phyloP scores from a whole-genome alignment of 2,888 invertebrate genomes.

The Sesia bembeciformis region DNA sequence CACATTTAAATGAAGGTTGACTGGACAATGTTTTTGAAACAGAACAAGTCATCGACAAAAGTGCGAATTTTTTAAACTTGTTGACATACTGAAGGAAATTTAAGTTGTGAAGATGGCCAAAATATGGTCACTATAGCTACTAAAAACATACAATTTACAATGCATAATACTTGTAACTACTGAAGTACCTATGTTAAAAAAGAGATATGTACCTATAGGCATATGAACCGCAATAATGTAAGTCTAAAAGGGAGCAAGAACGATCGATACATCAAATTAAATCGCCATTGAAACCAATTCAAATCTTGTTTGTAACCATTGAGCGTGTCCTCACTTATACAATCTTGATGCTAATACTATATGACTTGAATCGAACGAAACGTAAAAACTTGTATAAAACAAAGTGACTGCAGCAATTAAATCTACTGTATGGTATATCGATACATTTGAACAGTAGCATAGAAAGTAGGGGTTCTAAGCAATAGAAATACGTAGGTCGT shows the following conservation, averaged over 20 bases:
- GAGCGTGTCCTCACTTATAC: constrained; percentile 13
- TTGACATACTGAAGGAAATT: too few species aligned
- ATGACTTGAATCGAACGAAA: neutral
- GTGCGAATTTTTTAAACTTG: too few species aligned
- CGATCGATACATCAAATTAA: constrained; percentile 43
- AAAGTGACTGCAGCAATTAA: neutral
- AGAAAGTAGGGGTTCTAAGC: too few species aligned
- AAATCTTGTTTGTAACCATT: constrained; percentile 19
- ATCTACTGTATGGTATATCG: neutral
- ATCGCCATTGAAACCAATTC: constrained; percentile 52
- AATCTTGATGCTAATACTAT: constrained; percentile 13
- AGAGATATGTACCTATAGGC: too few species aligned
- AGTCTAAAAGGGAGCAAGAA: constrained; percentile 15
- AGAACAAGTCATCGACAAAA: too few species aligned
- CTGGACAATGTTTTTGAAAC: too few species aligned
- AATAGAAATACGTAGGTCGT: too few species aligned
- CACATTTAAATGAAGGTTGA: neutral
- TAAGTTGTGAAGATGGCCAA: too few species aligned
- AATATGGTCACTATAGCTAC: too few species aligned
- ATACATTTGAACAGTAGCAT: neutral
- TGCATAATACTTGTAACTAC: neutral
- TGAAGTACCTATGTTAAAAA: constrained; percentile 1
- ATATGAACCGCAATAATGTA: too few species aligned
- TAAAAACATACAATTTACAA: neutral
- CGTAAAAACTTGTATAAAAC: neutral